Evolutionary conservation across 2,888 invertebrate genomes (phyloP).

Genomic region (Atethmia centrago): DNA sequence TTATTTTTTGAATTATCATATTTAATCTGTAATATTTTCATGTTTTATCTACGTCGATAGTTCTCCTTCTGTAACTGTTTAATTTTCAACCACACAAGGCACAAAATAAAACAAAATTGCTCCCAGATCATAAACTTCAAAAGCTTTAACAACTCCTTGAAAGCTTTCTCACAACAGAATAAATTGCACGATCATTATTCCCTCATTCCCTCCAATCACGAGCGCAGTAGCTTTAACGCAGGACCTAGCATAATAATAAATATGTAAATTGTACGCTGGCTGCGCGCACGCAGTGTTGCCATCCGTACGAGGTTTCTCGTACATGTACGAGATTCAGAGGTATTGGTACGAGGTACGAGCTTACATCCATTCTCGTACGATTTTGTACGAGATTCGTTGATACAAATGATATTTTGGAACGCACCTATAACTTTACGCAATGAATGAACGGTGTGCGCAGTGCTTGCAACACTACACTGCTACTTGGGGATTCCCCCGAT

Average conservation of each 20-base stretch:
- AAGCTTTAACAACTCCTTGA: slow-evolving; percentile 22
- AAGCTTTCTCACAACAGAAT: slow-evolving; percentile 56
- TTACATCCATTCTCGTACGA: too few species aligned
- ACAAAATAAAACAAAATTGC: not conserved
- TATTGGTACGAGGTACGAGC: too few species aligned
- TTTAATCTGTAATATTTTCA: not conserved
- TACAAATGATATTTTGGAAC: too few species aligned
- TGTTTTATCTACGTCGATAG: not conserved
- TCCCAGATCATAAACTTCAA: slow-evolving; percentile 18
- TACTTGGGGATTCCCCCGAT: too few species aligned
- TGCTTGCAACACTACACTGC: too few species aligned
- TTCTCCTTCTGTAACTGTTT: not conserved
- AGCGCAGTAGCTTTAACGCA: slow-evolving; percentile 66
- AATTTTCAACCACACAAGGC: not conserved
- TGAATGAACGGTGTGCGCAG: too few species aligned
- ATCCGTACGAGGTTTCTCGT: too few species aligned
- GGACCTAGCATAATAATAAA: slow-evolving; percentile 83
- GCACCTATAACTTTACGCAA: too few species aligned
- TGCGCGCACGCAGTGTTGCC: slow-evolving; percentile 82
- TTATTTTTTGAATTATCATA: not conserved
- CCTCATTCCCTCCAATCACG: slow-evolving; percentile 58
- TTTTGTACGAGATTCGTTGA: too few species aligned
- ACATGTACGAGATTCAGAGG: too few species aligned
- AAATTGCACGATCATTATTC: slow-evolving; percentile 58
- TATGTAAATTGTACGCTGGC: slow-evolving; percentile 79